A percentile compares a stretch with the other conserved stretches of the same genome.
Conservation (phyloP, 1,140 invertebrate species). For the Pygmarrhopalites habei region DNA sequence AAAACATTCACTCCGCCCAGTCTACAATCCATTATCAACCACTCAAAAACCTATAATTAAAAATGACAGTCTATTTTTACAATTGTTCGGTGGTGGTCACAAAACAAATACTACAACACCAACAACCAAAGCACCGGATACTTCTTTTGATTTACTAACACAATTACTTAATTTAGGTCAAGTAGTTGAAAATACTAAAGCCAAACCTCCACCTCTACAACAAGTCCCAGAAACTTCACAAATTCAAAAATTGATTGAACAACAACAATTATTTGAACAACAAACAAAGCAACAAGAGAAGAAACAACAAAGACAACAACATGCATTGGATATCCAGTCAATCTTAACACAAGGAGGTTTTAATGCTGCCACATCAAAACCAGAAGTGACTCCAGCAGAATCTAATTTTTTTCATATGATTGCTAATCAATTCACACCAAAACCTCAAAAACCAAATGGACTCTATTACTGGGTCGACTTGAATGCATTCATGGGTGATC, state of each 20-base stretch:
- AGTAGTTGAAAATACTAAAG: constrained; percentile 10
- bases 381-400: constrained; percentile 20
- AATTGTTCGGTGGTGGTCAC: constrained; percentile 2
- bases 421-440: constrained; percentile 14
- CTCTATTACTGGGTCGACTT: constrained; percentile 38
- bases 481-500: constrained; percentile 33
- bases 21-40: constrained; percentile 11
- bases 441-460: constrained; percentile 22
- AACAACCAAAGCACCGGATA: background rate
- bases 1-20: background rate
- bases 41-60: background rate
- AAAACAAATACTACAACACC: background rate
- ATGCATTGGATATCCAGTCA: constrained; percentile 13
- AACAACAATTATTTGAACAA: background rate
- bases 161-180: constrained; percentile 27
- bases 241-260: background rate
- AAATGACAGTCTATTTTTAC: background rate
- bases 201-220: background rate
- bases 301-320: background rate
- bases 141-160: constrained; percentile 26
- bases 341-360: constrained; percentile 1
- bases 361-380: background rate
- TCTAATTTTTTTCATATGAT: constrained; percentile 26
- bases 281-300: constrained; percentile 1
- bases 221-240: background rate